phyloP scores from a whole-genome alignment of 53 echinoderm and acorn worm genomes.

The Echinometra lucunter region DNA sequence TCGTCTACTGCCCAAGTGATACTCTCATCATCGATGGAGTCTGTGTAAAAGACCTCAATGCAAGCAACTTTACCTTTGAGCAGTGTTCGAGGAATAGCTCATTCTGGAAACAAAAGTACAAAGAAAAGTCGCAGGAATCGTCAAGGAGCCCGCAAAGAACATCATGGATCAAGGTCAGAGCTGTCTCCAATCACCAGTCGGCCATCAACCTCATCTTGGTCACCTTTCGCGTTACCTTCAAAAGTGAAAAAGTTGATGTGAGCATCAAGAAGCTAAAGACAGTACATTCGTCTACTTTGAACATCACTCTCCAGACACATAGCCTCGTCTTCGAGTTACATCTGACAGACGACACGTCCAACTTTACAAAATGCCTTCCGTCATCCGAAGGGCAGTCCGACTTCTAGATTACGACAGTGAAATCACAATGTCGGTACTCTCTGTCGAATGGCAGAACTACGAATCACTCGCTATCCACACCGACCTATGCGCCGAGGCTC shows the following conservation, averaged over 20 bases:
- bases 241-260: background rate
- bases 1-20: background rate
- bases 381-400: background rate
- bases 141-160: background rate
- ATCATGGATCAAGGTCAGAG: background rate
- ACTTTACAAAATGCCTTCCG: background rate
- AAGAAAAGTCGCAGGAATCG: background rate
- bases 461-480: background rate
- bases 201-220: background rate
- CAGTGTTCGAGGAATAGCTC: slow-evolving; percentile 13
- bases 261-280: background rate
- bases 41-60: background rate
- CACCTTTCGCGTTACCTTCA: background rate
- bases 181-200: background rate
- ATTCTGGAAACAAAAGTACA: background rate
- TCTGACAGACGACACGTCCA: background rate
- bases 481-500: background rate
- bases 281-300: background rate
- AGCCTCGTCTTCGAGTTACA: background rate
- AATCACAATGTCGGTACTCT: background rate
- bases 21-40: background rate
- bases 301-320: background rate
- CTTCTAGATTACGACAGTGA: slow-evolving; percentile 14
- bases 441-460: slow-evolving; percentile 41
- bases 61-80: background rate